Evolutionary conservation across 1,140 invertebrate species (phyloP).

Genomic region (Cyrtorhinus lividipennis): DNA sequence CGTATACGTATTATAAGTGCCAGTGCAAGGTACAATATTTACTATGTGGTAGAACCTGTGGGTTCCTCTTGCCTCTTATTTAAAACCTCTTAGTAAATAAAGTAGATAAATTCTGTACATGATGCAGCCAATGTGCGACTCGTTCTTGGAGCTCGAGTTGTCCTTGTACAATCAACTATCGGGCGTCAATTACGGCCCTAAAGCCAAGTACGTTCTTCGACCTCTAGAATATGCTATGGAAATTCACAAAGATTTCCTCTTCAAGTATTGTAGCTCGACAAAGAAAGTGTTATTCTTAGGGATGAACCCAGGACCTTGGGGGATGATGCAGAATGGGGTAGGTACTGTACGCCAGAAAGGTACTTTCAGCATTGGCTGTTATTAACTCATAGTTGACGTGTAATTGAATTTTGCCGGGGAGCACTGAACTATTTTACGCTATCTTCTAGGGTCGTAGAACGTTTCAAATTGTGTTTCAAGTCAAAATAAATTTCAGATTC

Average conservation of each 20-base stretch:
- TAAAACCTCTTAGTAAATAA: no score
- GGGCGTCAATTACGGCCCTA: slow-evolving; percentile 30
- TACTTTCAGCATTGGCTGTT: slow-evolving; percentile 19
- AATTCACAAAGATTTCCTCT: slow-evolving; percentile 53
- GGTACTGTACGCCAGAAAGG: no score
- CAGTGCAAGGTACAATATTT: no score
- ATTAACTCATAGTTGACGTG: no score
- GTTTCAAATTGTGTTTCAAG: no score
- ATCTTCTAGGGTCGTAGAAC: neutral
- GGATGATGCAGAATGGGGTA: slow-evolving; percentile 86
- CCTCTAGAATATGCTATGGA: slow-evolving; percentile 67
- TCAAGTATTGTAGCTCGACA: slow-evolving; percentile 43
- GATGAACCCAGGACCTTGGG: slow-evolving; percentile 89
- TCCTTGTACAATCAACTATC: neutral
- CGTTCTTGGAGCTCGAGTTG: slow-evolving; percentile 1
- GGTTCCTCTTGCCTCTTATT: no score
- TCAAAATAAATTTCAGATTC: slow-evolving; percentile 48
- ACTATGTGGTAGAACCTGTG: no score
- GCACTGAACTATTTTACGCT: neutral
- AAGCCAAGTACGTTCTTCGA: slow-evolving; percentile 59
- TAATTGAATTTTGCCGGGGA: no score
- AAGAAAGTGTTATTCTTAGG: slow-evolving; percentile 72
- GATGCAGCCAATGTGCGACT: neutral
- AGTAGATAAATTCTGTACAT: no score
- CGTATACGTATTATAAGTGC: no score